Evolutionary conservation across 92 coral and sea anemone species (phyloP), one percentile per base, ranked within the genome.

Genomic region (Montipora capitata): DNA sequence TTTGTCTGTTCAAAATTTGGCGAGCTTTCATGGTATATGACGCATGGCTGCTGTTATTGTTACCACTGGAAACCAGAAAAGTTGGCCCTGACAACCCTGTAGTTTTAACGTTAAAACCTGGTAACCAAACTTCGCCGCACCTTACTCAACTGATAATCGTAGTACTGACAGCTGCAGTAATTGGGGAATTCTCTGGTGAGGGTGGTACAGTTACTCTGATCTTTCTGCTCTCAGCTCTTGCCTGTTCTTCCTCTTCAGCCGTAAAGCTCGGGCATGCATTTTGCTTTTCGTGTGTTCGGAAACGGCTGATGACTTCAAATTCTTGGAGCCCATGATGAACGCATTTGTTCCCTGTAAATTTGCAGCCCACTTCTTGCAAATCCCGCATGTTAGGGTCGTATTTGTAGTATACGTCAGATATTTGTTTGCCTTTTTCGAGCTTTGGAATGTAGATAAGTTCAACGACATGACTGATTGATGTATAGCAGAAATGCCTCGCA

Each of bases 191-290:
- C 85, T 68, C 41, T 27, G 92, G 76, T 71, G 82, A 69, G 52
- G 88, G 88, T 51, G 83, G 83, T 74, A 76, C 71, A 20, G 76
- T 85, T 69, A 73, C 87, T 68, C 90, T 84, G 54, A 77, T 76
- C 43, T 79, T 90, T 90, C 90, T 84, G 93, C 85, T 90, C 93
- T 84, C 90, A 78, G 83, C 61, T 52, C 76, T 80, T 84, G 93
- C 93, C 76, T 78, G 86, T 68, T 90, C 90, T 77, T 83, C 74
- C 72, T 85, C 93, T 85, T 90, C 90, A 57, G n/a, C 63, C 43
- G 72, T 67, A 90, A 72, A 58, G 76, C 94, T 57, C 77, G 90
- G 77, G 81, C 86, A 71, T 90, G 94, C 64, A 90, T 61, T 71
- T 90, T 90, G 73, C 93, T 90, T 71, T 84, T 72, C 58, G 76